These are phyloP conservation scores for Oeneis ivallda DNA, from an alignment of 2,888 invertebrate genomes.

Conservation along the genomic window DNA sequence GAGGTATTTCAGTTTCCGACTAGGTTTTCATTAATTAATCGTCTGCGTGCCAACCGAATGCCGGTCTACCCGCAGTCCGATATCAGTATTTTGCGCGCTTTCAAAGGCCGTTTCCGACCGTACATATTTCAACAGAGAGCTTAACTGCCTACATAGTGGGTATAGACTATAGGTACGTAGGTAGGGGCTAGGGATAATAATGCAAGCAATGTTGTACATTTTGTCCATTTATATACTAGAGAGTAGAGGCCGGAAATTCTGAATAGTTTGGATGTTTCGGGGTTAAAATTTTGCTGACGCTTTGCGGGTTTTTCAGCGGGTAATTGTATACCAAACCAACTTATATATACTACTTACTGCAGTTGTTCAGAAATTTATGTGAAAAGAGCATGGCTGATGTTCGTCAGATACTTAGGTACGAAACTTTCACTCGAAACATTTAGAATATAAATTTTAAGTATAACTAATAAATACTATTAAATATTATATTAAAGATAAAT, in stretches of 20 bases:
- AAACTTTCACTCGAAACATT: too few relatives aligned
- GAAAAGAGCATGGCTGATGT: too few relatives aligned
- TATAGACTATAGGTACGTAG: conserved; percentile 18
- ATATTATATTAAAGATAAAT: too few relatives aligned
- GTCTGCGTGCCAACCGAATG: conserved; percentile 37
- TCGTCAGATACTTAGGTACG: too few relatives aligned
- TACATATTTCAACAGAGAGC: conserved; percentile 46
- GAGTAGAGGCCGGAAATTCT: conserved; percentile 3
- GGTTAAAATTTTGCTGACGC: conserved; percentile 18
- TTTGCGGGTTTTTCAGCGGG: not conserved
- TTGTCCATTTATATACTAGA: conserved; percentile 21
- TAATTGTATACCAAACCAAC: too few relatives aligned
- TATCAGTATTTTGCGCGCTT: conserved; percentile 48
- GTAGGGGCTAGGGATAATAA: conserved; percentile 21
- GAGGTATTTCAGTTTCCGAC: conserved; percentile 1
- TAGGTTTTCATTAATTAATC: conserved; percentile 42
- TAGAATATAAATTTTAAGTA: too few relatives aligned
- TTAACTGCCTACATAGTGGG: conserved; percentile 8
- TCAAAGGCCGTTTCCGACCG: conserved; percentile 44
- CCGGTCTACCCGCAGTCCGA: conserved; percentile 36
- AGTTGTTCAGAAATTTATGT: too few relatives aligned
- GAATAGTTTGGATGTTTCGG: conserved; percentile 16
- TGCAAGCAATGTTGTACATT: conserved; percentile 33
- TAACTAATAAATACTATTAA: too few relatives aligned
- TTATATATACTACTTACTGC: too few relatives aligned